Conservation (phyloP, 2,888 invertebrate genomes). For the Xanthia togata region DNA sequence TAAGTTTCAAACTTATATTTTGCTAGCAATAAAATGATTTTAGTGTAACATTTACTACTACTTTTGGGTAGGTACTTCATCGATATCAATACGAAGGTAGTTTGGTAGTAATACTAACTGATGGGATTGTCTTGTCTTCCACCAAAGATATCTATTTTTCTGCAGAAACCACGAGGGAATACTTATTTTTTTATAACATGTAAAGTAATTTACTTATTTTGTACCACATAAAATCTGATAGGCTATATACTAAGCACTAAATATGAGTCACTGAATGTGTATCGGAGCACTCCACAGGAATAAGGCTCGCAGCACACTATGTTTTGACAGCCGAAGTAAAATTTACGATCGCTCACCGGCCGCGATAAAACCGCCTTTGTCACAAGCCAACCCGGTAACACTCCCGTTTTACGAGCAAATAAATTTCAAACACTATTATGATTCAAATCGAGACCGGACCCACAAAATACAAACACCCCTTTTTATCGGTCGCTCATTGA, state of each 20-base stretch:
- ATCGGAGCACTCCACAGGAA: conserved; percentile 63
- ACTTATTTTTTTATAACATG: conserved; percentile 19
- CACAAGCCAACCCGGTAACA: conserved; percentile 85
- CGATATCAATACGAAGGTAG: not conserved
- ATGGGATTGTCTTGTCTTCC: not conserved
- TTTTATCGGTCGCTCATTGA: conserved; percentile 81
- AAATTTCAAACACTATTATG: conserved; percentile 90
- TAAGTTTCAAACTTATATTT: conserved; percentile 7
- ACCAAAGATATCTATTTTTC: not conserved
- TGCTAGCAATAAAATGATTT: not conserved
- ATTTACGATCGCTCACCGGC: conserved; percentile 87
- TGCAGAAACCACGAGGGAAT: not conserved
- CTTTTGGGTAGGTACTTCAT: no score
- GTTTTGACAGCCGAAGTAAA: conserved; percentile 88
- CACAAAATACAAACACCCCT: conserved; percentile 86
- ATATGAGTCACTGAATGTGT: conserved; percentile 61
- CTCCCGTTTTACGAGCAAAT: conserved; percentile 89
- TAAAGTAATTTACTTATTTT: conserved; percentile 47
- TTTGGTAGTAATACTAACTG: not conserved
- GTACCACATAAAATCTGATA: conserved; percentile 44
- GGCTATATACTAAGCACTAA: conserved; percentile 58
- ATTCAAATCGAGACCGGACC: conserved; percentile 88
- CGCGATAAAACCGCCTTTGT: conserved; percentile 88
- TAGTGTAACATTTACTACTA: not conserved
- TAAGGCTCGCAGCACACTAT: conserved; percentile 74